phyloP scores from a whole-genome alignment of 2,797 vertebrate genomes.

The Diglossa cyanea region DNA sequence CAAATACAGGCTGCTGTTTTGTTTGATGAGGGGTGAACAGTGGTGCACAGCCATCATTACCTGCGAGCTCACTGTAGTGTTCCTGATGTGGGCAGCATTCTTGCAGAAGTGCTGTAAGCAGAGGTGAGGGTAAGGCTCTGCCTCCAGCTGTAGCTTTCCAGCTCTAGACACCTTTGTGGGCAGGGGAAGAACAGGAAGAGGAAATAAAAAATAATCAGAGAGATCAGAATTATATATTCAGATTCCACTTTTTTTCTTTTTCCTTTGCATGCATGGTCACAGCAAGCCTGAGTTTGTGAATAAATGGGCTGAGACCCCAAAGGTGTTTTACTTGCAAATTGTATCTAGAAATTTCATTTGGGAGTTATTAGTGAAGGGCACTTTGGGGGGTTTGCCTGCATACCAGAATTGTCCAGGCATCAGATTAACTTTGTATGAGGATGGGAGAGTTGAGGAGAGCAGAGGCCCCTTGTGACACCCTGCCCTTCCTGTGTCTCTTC shows the following conservation, averaged over 20 bases:
- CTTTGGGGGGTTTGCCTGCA: background rate
- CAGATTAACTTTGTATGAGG: background rate
- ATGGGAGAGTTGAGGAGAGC: background rate
- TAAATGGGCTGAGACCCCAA: background rate
- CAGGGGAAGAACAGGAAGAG: background rate
- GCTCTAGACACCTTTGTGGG: background rate
- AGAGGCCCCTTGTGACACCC: no score
- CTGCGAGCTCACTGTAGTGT: background rate
- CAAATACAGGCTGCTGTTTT: background rate
- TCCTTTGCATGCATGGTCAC: accelerated
- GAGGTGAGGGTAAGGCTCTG: background rate
- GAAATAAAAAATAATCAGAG: background rate
- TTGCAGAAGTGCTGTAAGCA: background rate
- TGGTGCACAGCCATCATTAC: background rate
- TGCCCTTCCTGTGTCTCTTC: background rate
- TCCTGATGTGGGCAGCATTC: background rate
- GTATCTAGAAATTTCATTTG: background rate
- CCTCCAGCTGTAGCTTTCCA: background rate
- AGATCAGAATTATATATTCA: background rate
- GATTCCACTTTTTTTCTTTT: background rate
- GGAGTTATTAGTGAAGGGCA: background rate
- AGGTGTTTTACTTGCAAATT: background rate
- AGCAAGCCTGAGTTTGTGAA: background rate
- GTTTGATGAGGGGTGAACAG: background rate
- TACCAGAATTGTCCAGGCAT: background rate